Conservation (phyloP, 2,888 invertebrate species). For the Stictocephala bisonia region DNA sequence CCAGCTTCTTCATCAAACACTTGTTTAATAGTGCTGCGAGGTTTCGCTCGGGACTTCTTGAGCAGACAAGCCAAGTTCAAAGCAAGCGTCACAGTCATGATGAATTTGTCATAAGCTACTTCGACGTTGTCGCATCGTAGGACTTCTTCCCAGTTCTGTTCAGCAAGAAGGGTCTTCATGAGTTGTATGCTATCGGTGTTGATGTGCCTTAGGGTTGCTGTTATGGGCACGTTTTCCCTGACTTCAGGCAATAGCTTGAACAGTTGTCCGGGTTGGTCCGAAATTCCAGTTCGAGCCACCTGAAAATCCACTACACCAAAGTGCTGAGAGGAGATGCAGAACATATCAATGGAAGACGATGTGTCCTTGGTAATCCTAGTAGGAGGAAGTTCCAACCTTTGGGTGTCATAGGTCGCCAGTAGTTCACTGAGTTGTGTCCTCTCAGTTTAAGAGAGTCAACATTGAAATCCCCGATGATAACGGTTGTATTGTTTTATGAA, state of each 20-base stretch:
- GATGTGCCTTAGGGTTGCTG: background rate
- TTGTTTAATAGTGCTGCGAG: too few species aligned
- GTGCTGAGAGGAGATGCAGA: background rate
- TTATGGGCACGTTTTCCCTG: background rate
- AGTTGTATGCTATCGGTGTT: background rate
- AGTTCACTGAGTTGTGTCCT: background rate
- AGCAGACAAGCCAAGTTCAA: background rate
- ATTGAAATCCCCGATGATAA: constrained; percentile 11
- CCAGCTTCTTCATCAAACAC: constrained; percentile 3
- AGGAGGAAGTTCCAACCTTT: background rate
- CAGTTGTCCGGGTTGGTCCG: background rate
- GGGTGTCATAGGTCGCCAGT: constrained; percentile 3
- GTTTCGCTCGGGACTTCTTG: background rate
- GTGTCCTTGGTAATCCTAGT: background rate
- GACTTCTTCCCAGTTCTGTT: background rate
- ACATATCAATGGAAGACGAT: background rate
- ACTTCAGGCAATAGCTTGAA: background rate
- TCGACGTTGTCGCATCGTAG: background rate
- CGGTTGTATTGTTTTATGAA: background rate
- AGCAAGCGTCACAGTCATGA: background rate
- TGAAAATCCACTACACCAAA: background rate
- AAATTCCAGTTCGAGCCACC: background rate
- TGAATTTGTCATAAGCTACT: constrained; percentile 1
- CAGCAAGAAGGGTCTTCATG: background rate
- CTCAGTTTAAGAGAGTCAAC: background rate